Conservation (phyloP, 2,113 vertebrate species). For the Marmota monax region DNA sequence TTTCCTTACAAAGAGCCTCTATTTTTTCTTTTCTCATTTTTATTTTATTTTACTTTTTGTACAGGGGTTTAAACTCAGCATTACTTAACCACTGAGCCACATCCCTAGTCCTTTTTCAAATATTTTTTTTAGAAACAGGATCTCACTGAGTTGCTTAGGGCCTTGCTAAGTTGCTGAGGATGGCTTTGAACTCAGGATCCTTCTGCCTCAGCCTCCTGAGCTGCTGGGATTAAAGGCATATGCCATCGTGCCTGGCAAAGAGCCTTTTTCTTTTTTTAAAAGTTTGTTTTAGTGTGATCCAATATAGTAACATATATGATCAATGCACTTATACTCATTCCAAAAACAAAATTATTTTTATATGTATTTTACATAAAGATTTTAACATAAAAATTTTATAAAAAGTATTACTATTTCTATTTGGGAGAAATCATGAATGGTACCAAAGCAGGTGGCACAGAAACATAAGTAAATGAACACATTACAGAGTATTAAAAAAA, state of each 20-base stretch:
- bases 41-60: too few relatives aligned
- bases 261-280: background rate
- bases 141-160: too few relatives aligned
- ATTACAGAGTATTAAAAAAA: background rate
- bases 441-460: background rate
- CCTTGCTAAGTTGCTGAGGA: too few relatives aligned
- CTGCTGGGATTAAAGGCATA: too few relatives aligned
- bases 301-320: conserved; percentile 50
- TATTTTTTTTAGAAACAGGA: too few relatives aligned
- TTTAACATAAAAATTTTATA: conserved; percentile 42
- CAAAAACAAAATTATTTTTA: conserved; percentile 50
- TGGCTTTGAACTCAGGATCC: too few relatives aligned
- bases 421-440: background rate
- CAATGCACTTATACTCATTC: background rate
- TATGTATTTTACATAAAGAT: conserved; percentile 45
- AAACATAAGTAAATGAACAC: background rate
- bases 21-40: too few relatives aligned
- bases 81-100: too few relatives aligned
- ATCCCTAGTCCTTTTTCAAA: too few relatives aligned
- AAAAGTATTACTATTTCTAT: conserved; percentile 2
- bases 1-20: too few relatives aligned
- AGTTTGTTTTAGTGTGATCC: conserved; percentile 23
- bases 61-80: too few relatives aligned
- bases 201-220: too few relatives aligned
- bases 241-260: conserved; percentile 13